Evolutionary conservation across 2,888 invertebrate species (phyloP).

Genomic region (Hipparchia sbordonii): DNA sequence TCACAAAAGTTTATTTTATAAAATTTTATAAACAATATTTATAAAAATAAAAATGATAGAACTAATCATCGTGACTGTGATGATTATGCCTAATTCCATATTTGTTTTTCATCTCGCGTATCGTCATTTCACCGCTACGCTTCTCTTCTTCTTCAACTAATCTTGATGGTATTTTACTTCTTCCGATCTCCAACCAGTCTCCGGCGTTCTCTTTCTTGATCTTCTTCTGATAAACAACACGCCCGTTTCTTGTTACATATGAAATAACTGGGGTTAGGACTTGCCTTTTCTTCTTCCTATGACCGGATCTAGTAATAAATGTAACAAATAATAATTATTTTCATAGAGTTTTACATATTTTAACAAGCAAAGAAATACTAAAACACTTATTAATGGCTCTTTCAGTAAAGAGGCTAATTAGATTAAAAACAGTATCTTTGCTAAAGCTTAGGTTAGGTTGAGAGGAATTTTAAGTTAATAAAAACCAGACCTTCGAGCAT

Average conservation of each 20-base stretch:
- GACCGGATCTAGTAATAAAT: slow-evolving; percentile 5
- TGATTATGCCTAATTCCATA: slow-evolving; percentile 38
- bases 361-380: not conserved
- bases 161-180: slow-evolving; percentile 39
- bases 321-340: not conserved
- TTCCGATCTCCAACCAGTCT: slow-evolving; percentile 63
- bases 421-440: no score
- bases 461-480: not conserved
- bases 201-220: slow-evolving; percentile 65
- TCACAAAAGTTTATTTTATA: slow-evolving; percentile 4
- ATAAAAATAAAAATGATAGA: not conserved
- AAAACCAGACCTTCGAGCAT: slow-evolving; percentile 11
- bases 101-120: slow-evolving; percentile 42
- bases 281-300: slow-evolving; percentile 46
- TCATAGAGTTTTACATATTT: not conserved
- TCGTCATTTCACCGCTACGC: slow-evolving; percentile 42
- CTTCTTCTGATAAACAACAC: slow-evolving; percentile 71
- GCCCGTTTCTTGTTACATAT: slow-evolving; percentile 69
- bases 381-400: no score
- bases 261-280: slow-evolving; percentile 72
- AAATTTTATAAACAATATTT: slow-evolving; percentile 1
- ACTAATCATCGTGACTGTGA: slow-evolving; percentile 31
- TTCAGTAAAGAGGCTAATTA: no score
- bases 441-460: no score
- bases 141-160: slow-evolving; percentile 36